Evolutionary conservation across 2,797 vertebrate genomes (phyloP).

Genomic region (Diplodus puntazzo): DNA sequence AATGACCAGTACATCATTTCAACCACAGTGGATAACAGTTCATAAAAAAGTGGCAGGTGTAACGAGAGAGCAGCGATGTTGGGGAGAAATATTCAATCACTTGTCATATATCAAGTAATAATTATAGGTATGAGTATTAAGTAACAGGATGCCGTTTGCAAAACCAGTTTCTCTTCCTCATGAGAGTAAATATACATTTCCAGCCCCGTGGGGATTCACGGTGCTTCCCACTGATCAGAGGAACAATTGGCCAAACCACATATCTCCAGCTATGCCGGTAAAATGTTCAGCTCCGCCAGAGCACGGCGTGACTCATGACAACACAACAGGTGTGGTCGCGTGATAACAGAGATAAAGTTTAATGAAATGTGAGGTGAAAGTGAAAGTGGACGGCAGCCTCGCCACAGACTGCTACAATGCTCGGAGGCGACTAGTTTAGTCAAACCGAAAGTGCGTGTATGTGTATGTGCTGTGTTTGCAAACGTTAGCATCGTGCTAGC

Average conservation of each 20-base stretch:
- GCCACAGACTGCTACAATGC: not conserved
- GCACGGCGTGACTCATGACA: conserved; percentile 12
- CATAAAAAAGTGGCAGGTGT: not conserved
- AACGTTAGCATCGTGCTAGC: conserved; percentile 75
- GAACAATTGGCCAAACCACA: not conserved
- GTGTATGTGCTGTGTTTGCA: conserved; percentile 46
- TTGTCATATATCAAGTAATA: not conserved
- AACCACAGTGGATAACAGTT: not conserved
- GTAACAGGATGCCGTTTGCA: not conserved
- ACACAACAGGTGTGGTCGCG: conserved; percentile 72
- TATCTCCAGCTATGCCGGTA: not conserved
- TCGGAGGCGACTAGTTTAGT: conserved; percentile 20
- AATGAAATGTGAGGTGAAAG: conserved; percentile 48
- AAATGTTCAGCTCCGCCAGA: not conserved
- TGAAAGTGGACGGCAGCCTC: conserved; percentile 60
- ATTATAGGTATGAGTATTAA: not conserved
- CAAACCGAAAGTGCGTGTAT: conserved; percentile 58
- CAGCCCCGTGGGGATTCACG: not conserved
- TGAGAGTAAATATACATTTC: not conserved
- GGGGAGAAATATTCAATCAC: not conserved
- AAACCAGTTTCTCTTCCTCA: conserved; percentile 15
- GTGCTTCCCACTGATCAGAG: not conserved
- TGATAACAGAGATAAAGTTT: conserved; percentile 37
- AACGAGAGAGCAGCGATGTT: not conserved
- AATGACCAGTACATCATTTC: not conserved